Base-by-base conservation (phyloP, 2,888 invertebrate species). In the Machimus rusticus region DNA sequence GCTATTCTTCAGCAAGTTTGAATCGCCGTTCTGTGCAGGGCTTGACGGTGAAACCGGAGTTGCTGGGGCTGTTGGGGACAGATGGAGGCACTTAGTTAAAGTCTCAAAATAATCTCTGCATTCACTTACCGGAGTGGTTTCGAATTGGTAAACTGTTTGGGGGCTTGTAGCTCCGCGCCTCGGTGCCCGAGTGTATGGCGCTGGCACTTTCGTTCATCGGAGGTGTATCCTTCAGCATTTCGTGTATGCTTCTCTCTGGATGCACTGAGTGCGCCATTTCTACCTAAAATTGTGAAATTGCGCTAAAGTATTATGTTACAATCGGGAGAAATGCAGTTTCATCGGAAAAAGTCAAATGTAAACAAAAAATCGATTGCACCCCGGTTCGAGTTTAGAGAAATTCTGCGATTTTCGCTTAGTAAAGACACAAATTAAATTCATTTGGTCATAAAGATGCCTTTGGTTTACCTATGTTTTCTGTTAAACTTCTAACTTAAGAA, bases 211-310 rank as follows among this genome's bases (percentile, higher is more conserved):
- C 96, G 89, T 96, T 96, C 91, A 96, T 94, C 55, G 96, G 95
- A 81, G 97, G 96, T 76, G 96, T 95, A 91, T 97, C 97, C 92
- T 96, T 97, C 88, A 97, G 92, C 97, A 97, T 97, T 93, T 97
- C 97, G 92, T 97, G 97, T 91, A 97, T 96, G 90, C 92, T 92
- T 77, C 92, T 90, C 89, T 92, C 92, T 39, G 90, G 88, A 76
- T 90, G 91, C 89, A 89, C 90, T 31, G 90, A 90, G 89, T 91
- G 92, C 88, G 90, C 90, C 91, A 91, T 91, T 85, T 88, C 88
- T 89, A 79, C 28, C 51, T 66, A 23, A 84, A 84, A 66, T 31
- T 2, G 19, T 23, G 23, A 51, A 51, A 12, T 79, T 9, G n/a
- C 5, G n/a, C n/a, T 79, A 79, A 46, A 28, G 19, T n/a, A n/a